Evolutionary conservation across 2,888 invertebrate species (phyloP).

Genomic region (Cremastobaeus sp.): DNA sequence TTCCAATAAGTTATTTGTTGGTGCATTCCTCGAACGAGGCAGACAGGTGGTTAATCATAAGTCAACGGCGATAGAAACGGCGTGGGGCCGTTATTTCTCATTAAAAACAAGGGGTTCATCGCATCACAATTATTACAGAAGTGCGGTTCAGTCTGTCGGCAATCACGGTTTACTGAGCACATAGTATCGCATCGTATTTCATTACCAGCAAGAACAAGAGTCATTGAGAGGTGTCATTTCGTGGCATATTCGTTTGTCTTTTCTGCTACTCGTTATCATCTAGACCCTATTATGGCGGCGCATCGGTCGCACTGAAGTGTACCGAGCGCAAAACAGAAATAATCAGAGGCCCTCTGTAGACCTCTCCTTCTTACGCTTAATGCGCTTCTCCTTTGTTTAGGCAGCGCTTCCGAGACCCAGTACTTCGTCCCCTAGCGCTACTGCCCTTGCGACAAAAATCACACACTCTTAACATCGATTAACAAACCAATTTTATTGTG

Average conservation of each 20-base stretch:
- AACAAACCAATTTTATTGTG: conserved; percentile 66
- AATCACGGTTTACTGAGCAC: conserved; percentile 59
- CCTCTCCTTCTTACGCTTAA: conserved; percentile 56
- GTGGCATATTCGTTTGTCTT: conserved; percentile 76
- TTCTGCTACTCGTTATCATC: conserved; percentile 66
- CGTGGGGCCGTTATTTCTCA: conserved; percentile 74
- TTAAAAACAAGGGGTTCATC: conserved; percentile 78
- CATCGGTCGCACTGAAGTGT: conserved; percentile 66
- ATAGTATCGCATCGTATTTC: conserved; percentile 58
- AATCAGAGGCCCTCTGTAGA: conserved; percentile 65
- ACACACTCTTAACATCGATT: conserved; percentile 33
- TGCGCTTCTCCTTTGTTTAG: conserved; percentile 53
- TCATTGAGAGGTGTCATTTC: conserved; percentile 79
- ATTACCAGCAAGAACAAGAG: conserved; percentile 63
- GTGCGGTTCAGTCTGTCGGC: conserved; percentile 65
- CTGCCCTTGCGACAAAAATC: conserved; percentile 45
- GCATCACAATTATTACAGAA: conserved; percentile 74
- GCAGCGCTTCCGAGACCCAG: conserved; percentile 39
- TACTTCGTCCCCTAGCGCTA: conserved; percentile 42
- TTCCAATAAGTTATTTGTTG: conserved; percentile 55
- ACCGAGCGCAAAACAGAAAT: conserved; percentile 74
- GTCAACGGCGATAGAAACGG: conserved; percentile 54
- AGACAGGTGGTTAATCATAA: conserved; percentile 60
- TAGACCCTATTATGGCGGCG: conserved; percentile 64
- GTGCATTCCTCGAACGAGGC: conserved; percentile 47